phyloP scores from a whole-genome alignment of 2,888 invertebrate species.

The Melanophora roralis region DNA sequence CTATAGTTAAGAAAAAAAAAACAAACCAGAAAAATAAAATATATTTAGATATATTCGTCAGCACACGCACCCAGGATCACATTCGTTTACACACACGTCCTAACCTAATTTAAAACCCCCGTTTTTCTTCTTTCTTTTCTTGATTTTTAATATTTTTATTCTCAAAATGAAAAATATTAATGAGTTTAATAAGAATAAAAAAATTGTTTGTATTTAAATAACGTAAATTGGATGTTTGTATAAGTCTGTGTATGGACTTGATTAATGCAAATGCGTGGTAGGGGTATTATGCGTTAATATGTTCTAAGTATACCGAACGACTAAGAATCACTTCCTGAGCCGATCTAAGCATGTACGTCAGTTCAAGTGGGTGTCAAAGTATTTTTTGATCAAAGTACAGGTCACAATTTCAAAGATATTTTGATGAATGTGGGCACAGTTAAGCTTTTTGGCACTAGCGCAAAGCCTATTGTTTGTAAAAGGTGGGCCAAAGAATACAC shows the following conservation, averaged over 20 bases:
- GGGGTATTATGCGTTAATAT: too few species aligned
- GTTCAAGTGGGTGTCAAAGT: too few species aligned
- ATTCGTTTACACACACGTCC: constrained; percentile 4
- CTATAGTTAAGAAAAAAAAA: background rate
- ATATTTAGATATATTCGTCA: background rate
- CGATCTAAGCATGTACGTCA: too few species aligned
- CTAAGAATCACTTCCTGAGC: too few species aligned
- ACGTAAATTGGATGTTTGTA: background rate
- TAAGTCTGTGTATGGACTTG: constrained; percentile 27
- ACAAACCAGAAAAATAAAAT: background rate
- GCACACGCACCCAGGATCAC: background rate
- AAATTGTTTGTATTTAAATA: background rate
- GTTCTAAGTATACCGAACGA: too few species aligned
- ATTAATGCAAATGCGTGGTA: too few species aligned
- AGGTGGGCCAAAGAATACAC: too few species aligned
- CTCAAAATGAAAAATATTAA: constrained; percentile 28
- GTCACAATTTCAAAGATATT: too few species aligned
- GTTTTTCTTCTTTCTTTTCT: background rate
- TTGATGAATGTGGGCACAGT: too few species aligned
- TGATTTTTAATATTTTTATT: background rate
- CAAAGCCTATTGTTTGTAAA: too few species aligned
- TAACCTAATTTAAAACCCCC: constrained; percentile 13
- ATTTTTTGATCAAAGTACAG: too few species aligned
- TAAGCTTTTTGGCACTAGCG: too few species aligned
- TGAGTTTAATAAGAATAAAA: constrained; percentile 13